A percentile compares a stretch with the other conserved stretches of the same genome.
phyloP scores from a whole-genome alignment of 2,888 invertebrate species.

The Cabera pusaria region DNA sequence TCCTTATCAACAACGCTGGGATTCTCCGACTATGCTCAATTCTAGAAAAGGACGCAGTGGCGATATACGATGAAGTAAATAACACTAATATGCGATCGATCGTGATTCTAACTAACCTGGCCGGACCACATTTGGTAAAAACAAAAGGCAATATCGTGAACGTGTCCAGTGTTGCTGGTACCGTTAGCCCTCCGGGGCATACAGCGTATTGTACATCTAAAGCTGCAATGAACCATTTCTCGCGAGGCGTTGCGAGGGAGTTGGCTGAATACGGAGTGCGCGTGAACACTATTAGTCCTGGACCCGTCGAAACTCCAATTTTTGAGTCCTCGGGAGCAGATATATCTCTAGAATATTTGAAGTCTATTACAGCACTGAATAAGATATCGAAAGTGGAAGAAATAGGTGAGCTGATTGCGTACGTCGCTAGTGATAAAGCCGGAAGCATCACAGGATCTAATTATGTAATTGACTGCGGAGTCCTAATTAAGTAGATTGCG shows the following conservation, averaged over 20 bases:
- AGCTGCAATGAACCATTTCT: constrained; percentile 44
- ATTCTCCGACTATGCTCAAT: constrained; percentile 27
- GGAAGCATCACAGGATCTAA: constrained; percentile 39
- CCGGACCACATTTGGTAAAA: constrained; percentile 40
- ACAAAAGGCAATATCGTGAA: constrained; percentile 51
- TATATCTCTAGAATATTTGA: constrained; percentile 9
- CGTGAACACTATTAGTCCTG: constrained; percentile 69
- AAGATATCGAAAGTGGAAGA: constrained; percentile 41
- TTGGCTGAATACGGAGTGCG: constrained; percentile 88
- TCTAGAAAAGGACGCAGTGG: constrained; percentile 28
- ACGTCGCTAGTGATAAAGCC: constrained; percentile 42
- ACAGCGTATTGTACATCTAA: constrained; percentile 59
- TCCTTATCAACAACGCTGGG: constrained; percentile 51
- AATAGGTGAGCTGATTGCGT: constrained; percentile 41
- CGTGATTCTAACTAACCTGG: constrained; percentile 39
- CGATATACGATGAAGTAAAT: constrained; percentile 42
- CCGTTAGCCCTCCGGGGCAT: background rate
- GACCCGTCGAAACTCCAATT: constrained; percentile 72
- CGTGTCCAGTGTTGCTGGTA: constrained; percentile 40
- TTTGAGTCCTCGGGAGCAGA: constrained; percentile 35
- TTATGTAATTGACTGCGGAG: constrained; percentile 35
- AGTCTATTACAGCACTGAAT: constrained; percentile 32
- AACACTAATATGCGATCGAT: constrained; percentile 44
- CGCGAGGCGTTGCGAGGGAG: constrained; percentile 78
- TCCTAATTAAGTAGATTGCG: constrained; percentile 13